Percentiles rank a stretch among this genome's conserved stretches.
phyloP scores from a whole-genome alignment of 2,113 vertebrate genomes.

The Nestor notabilis region DNA sequence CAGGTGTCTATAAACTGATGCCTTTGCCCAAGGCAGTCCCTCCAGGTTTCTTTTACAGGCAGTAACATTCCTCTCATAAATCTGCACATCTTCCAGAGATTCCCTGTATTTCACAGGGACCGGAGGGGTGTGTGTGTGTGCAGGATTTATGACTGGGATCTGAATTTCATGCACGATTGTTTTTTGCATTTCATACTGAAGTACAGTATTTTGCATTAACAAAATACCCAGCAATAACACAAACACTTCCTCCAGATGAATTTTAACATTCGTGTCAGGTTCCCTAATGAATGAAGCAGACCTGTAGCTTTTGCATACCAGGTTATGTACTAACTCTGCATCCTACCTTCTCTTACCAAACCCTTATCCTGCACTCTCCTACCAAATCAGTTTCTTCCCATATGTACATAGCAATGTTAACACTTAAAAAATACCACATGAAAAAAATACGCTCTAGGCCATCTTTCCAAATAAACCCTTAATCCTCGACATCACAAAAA shows the following conservation, averaged over 20 bases:
- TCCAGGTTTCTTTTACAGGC: not conserved
- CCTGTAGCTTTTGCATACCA: not conserved
- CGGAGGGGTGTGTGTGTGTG: fast-evolving
- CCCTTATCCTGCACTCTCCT: not conserved
- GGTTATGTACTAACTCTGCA: not conserved
- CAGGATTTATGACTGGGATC: not conserved
- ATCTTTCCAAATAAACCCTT: constrained; percentile 35
- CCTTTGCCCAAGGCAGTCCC: not conserved
- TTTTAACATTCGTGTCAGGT: not conserved
- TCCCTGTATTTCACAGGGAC: not conserved
- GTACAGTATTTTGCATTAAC: not conserved
- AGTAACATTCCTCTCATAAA: not conserved
- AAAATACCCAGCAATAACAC: not conserved
- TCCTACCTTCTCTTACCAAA: not conserved
- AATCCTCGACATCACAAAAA: not conserved
- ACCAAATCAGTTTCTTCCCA: constrained; percentile 35
- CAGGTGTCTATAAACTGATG: not conserved
- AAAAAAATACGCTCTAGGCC: not conserved
- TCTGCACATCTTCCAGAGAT: not conserved
- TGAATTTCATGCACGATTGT: not conserved
- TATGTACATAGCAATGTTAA: not conserved
- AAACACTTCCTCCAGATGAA: not conserved
- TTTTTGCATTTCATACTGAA: not conserved
- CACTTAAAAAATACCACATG: not conserved
- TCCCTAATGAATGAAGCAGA: not conserved